Evolutionary conservation across 2,888 invertebrate genomes (phyloP).

Genomic region (Blera fallax): DNA sequence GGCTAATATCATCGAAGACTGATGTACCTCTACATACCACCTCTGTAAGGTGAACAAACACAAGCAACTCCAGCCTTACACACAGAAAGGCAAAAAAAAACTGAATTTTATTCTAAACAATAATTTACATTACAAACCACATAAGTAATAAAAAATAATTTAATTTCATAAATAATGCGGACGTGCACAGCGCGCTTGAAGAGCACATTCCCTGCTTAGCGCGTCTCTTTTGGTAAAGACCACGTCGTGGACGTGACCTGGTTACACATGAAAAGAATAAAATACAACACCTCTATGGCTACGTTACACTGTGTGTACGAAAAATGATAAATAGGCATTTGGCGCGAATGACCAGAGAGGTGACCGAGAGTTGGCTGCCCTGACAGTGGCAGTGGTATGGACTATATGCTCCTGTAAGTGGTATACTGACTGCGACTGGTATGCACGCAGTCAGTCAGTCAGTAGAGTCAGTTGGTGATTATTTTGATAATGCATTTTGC

Average conservation of each 20-base stretch:
- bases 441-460: slow-evolving; percentile 52
- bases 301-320: background rate
- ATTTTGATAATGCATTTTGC: slow-evolving; percentile 7
- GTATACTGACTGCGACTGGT: slow-evolving; percentile 31
- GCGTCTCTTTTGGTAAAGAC: slow-evolving; percentile 60
- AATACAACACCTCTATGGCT: slow-evolving; percentile 14
- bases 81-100: background rate
- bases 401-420: slow-evolving; percentile 3
- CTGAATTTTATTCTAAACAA: slow-evolving; percentile 52
- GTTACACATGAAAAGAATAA: slow-evolving; percentile 65
- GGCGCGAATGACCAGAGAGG: slow-evolving; percentile 62
- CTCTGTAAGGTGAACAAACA: slow-evolving; percentile 12
- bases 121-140: slow-evolving; percentile 70
- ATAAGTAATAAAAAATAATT: slow-evolving; percentile 72
- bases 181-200: slow-evolving; percentile 62
- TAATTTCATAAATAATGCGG: slow-evolving; percentile 72
- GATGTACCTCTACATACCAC: slow-evolving; percentile 3
- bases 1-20: slow-evolving; percentile 51
- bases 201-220: slow-evolving; percentile 46
- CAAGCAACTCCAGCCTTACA: too few relatives aligned
- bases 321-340: slow-evolving; percentile 54
- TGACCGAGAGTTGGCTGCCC: slow-evolving; percentile 50
- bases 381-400: slow-evolving; percentile 11
- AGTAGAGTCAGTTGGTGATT: slow-evolving; percentile 49
- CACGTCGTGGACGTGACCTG: slow-evolving; percentile 69